These are phyloP conservation scores for Pristionchus japonicus DNA, from an alignment of 2,888 invertebrate genomes.

Conservation along the genomic window DNA sequence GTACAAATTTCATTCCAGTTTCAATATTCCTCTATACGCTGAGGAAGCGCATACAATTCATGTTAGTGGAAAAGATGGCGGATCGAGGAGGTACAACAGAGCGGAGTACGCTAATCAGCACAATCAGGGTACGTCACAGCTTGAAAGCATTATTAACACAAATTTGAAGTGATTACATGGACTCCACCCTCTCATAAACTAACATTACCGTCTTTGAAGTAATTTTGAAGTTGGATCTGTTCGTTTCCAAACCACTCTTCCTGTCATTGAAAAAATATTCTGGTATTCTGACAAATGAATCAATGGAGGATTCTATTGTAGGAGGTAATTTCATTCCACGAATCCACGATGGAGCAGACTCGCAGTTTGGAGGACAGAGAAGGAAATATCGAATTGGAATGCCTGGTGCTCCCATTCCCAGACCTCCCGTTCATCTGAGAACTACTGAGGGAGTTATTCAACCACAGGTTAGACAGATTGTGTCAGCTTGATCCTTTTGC, in stretches of 20 bases:
- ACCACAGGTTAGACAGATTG: too few relatives aligned
- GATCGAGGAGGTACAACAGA: conserved; percentile 7
- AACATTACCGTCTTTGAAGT: too few relatives aligned
- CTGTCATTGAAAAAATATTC: too few relatives aligned
- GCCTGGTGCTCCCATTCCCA: background rate
- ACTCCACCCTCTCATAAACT: too few relatives aligned
- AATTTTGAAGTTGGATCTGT: too few relatives aligned
- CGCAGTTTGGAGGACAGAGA: conserved; percentile 33
- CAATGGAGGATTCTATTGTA: too few relatives aligned
- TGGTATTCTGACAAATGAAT: too few relatives aligned
- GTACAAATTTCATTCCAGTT: background rate
- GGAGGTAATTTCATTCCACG: conserved; percentile 6
- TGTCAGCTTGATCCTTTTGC: too few relatives aligned
- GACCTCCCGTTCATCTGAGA: conserved; percentile 45
- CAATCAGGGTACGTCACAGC: background rate
- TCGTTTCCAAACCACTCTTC: too few relatives aligned
- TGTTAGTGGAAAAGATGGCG: conserved; percentile 37
- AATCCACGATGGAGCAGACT: conserved; percentile 28
- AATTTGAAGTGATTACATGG: too few relatives aligned
- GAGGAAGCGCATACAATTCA: conserved; percentile 40
- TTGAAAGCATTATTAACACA: too few relatives aligned
- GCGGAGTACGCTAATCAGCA: background rate
- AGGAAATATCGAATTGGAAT: background rate
- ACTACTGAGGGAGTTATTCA: background rate
- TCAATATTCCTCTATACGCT: conserved; percentile 14